Evolutionary conservation across 2,113 vertebrate genomes (phyloP), one percentile per base, ranked within the genome.

Genomic region (Pitta sordida): DNA sequence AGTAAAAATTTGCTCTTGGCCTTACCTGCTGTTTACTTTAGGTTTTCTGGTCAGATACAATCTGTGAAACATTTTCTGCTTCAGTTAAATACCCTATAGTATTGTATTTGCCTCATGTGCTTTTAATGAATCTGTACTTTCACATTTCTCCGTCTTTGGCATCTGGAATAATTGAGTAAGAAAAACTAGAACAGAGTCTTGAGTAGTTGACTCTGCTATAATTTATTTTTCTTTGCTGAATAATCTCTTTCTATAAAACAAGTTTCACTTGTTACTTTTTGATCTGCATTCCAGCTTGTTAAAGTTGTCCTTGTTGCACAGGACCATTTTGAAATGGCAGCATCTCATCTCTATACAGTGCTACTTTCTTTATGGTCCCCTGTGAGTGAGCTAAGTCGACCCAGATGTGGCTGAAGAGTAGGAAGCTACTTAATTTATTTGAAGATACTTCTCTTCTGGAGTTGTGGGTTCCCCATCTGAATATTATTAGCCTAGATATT

Each of bases 401-500:
- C 73, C n/a, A 67, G 36, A 81, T 86, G 34, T 67, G 59, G 34
- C 46, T 83, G 39, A 62, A 53, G 14, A 76, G 68, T 51, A 49
- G 51, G 39, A 82, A 90, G 64, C 43, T 88, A 37, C 5, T 81
- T n/a, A 65, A 70, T 81, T 62, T 81, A 26, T 55, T 75, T 8
- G 16, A 86, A 74, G 51, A 22, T 5, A 0, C n/a, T 80, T 83
- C 22, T 77, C 27, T 70, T 73, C 27, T 74, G 76, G 68, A 86
- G 15, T 81, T 63, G 27, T 10, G 41, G 80, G 49, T 91, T 88
- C 55, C 41, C 37, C 53, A 52, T 51, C 53, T 62, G 76, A 76
- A 22, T 85, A 36, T 79, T 64, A 15, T 8, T 83, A 85, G 41
- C 71, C 79, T 90, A 73, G 73, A 88, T 90, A 83, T 32, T 44